Conservation (phyloP, 2,888 invertebrate species). For the Eristalis intricaria region DNA sequence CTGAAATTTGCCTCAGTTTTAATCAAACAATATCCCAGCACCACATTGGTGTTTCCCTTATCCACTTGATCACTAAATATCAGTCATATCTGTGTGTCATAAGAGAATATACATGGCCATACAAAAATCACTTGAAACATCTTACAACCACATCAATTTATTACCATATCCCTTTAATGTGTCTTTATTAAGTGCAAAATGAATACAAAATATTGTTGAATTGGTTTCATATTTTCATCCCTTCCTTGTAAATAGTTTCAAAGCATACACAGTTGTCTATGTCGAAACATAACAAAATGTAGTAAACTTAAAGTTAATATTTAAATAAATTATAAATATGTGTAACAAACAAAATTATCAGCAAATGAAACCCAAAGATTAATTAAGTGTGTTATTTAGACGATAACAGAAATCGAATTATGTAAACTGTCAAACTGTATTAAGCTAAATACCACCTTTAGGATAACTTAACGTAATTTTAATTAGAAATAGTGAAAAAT, state of each 20-base stretch:
- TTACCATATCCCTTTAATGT: background rate
- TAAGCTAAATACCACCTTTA: slow-evolving; percentile 67
- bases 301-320: slow-evolving; percentile 5
- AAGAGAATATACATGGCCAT: background rate
- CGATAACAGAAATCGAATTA: slow-evolving; percentile 38
- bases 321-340: slow-evolving; percentile 33
- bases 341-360: slow-evolving; percentile 29
- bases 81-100: background rate
- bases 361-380: slow-evolving; percentile 35
- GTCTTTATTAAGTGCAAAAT: slow-evolving; percentile 1
- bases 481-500: slow-evolving; percentile 31
- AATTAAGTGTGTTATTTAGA: slow-evolving; percentile 26
- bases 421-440: slow-evolving; percentile 55
- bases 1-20: no score
- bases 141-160: background rate
- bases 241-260: slow-evolving; percentile 18
- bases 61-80: no score
- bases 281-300: background rate
- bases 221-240: slow-evolving; percentile 44
- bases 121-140: background rate
- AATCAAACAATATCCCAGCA: no score
- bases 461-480: slow-evolving; percentile 19
- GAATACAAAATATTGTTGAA: slow-evolving; percentile 21
- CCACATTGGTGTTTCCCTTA: no score
- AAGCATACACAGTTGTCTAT: background rate